A percentile compares a stretch with the other conserved stretches of the same genome.
Evolutionary conservation across 2,797 vertebrate genomes (phyloP).

Genomic region (Ptychadena robeensis): DNA sequence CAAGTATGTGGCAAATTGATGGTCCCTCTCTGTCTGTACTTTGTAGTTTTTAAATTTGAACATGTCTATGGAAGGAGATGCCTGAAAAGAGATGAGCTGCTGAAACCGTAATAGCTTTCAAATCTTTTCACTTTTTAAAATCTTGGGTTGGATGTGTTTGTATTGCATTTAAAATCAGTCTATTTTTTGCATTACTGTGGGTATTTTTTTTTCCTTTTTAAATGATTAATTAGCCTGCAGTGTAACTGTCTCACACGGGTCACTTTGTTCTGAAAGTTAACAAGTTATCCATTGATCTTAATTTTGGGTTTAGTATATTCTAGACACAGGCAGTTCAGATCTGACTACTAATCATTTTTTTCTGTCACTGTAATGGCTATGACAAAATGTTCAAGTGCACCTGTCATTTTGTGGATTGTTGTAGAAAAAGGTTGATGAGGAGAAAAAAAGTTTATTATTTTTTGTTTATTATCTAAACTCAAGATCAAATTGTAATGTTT

Average conservation of each 20-base stretch:
- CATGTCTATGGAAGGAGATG: slow-evolving; percentile 72
- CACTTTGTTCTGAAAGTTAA: background rate
- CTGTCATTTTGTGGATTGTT: background rate
- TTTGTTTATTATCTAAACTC: too few species aligned
- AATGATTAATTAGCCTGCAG: slow-evolving; percentile 3
- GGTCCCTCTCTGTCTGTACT: slow-evolving; percentile 71
- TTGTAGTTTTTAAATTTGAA: slow-evolving; percentile 79
- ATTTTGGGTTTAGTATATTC: background rate
- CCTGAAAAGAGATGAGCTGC: slow-evolving; percentile 76
- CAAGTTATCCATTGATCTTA: background rate
- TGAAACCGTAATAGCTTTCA: slow-evolving; percentile 77
- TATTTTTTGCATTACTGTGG: background rate
- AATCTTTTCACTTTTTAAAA: slow-evolving; percentile 76
- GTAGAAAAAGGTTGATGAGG: background rate
- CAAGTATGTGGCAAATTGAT: slow-evolving; percentile 74
- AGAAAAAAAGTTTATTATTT: too few species aligned
- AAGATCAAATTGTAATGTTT: too few species aligned
- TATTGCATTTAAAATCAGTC: slow-evolving; percentile 68
- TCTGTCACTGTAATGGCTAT: too few species aligned
- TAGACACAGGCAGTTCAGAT: background rate
- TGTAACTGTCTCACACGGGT: background rate
- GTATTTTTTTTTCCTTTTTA: background rate
- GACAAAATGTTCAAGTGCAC: background rate
- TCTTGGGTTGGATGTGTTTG: slow-evolving; percentile 69
- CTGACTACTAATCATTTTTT: background rate